These are phyloP conservation scores for Lepetodrilus schrolli DNA, from an alignment of 2,888 invertebrate genomes.

Conservation along the genomic window DNA sequence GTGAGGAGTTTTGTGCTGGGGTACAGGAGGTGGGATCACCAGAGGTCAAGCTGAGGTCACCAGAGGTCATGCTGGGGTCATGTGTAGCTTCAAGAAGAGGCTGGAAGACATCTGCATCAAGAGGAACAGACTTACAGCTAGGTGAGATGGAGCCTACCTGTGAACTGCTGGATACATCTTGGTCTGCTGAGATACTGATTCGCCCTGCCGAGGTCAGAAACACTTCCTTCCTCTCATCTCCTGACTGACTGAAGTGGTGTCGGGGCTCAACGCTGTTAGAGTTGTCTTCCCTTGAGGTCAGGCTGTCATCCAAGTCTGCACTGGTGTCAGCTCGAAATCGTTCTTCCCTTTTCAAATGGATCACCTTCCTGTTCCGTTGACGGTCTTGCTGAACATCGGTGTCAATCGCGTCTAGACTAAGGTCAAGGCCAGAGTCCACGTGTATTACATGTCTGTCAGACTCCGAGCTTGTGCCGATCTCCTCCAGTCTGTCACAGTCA, in stretches of 20 bases:
- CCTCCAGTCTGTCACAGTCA: background rate
- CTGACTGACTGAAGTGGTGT: background rate
- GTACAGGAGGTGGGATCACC: too few species aligned
- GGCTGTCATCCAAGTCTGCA: background rate
- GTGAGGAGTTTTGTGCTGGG: too few species aligned
- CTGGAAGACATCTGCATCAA: background rate
- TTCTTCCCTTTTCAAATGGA: background rate
- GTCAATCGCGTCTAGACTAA: background rate
- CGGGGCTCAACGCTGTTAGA: background rate
- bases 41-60: too few species aligned
- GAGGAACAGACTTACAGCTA: background rate
- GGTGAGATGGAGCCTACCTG: background rate
- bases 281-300: background rate
- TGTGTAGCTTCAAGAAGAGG: too few species aligned
- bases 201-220: conserved; percentile 60
- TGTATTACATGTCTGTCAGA: background rate
- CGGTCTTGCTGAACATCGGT: background rate
- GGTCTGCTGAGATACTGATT: conserved; percentile 58
- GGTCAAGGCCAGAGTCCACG: background rate
- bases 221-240: conserved; percentile 49
- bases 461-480: background rate
- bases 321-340: background rate
- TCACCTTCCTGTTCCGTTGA: conserved; percentile 12
- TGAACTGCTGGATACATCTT: conserved; percentile 27
- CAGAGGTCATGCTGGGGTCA: background rate